Conservation (phyloP, 2,888 invertebrate genomes). For the Protodeltote pygarga region DNA sequence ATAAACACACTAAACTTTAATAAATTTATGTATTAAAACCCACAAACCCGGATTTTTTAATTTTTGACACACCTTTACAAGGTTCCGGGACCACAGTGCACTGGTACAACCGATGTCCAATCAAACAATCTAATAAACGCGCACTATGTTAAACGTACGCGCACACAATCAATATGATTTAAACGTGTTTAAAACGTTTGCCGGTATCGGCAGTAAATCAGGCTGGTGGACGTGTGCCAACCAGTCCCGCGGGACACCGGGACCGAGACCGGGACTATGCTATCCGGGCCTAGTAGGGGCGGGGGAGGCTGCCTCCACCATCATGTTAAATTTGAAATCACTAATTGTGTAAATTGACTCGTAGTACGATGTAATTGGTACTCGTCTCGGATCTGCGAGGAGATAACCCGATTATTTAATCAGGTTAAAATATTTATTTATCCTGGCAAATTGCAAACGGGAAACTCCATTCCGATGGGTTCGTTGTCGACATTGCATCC, state of each 20-base stretch:
- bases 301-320: background rate
- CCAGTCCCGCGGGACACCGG: background rate
- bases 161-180: constrained; percentile 3
- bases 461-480: too few relatives aligned
- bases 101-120: background rate
- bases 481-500: too few relatives aligned
- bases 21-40: too few relatives aligned
- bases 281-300: background rate
- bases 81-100: too few relatives aligned
- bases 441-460: too few relatives aligned
- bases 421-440: too few relatives aligned
- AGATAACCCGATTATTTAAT: too few relatives aligned
- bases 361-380: too few relatives aligned
- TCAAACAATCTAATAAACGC: background rate
- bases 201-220: constrained; percentile 5
- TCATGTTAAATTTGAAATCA: background rate
- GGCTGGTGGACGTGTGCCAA: constrained; percentile 7
- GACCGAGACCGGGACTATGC: background rate
- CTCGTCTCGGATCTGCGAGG: too few relatives aligned
- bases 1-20: too few relatives aligned
- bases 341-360: background rate
- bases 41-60: too few relatives aligned
- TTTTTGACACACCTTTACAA: too few relatives aligned
- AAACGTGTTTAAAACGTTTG: constrained; percentile 5
- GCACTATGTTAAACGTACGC: constrained; percentile 4